Base-by-base conservation (phyloP, 2,888 invertebrate species). In the Melangyna quadrimaculata region DNA sequence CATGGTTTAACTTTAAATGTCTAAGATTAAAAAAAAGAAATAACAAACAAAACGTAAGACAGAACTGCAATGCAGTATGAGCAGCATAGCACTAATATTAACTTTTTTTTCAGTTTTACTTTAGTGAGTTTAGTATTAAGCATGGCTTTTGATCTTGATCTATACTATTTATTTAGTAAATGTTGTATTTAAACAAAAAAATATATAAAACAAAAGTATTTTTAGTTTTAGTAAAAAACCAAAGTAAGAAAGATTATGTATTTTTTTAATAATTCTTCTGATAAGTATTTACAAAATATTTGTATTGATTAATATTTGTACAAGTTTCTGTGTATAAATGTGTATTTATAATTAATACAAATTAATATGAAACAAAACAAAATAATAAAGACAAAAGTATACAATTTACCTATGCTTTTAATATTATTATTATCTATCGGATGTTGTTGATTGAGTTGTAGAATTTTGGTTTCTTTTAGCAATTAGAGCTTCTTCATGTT, bases 401-500 rank as follows among this genome's bases (percentile, higher is more conserved):
- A 51, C 45, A 19, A 59, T 43, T 32, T 70, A 83, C 61, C 51
- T 35, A 81, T 40, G 27, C n/a, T 48, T 78, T 73, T 73, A 61
- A 35, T 63, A 35, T 57, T 35, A 63, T 27, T 65, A 29, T 17
- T 75, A 84, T 77, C 73, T 75, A 63, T 74, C 59, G 35, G 70
- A 43, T 87, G 73, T n/a, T 83, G 75, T 63, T 88, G 88, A 19
- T 59, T 59, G 45, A 7, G 45, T 12, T 35, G 59, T 45, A 57
- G 45, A 45, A 40, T 65, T 82, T 79, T 67, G 78, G 63, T 79
- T 87, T 79, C 78, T 59, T 82, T 88, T 90, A 24, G 89, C 91
- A 82, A 92, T 92, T 48, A 92, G 89, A 48, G 92, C 89, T 88
- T 92, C 91, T 88, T 92, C 92, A 37, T 91, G 91, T 77, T 90